phyloP scores from a whole-genome alignment of 2,113 vertebrate species.

The Seriola aureovittata region DNA sequence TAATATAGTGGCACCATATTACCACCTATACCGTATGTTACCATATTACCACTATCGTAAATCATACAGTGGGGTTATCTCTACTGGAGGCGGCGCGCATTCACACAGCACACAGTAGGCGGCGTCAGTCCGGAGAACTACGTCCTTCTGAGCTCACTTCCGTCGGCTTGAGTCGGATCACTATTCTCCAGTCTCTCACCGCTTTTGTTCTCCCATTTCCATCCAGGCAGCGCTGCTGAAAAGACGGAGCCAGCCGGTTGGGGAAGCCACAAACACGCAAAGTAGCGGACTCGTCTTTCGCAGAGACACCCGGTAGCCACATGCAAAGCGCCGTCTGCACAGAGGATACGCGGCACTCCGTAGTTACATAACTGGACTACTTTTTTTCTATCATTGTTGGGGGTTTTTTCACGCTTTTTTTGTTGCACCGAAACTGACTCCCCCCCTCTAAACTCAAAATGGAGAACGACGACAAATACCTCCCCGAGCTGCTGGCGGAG shows the following conservation, averaged over 20 bases:
- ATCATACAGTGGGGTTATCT: slow-evolving; percentile 23
- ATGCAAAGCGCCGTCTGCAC: slow-evolving; percentile 60
- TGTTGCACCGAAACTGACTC: slow-evolving; percentile 58
- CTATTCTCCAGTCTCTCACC: slow-evolving; percentile 43
- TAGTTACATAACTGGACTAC: slow-evolving; percentile 77
- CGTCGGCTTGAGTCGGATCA: slow-evolving; percentile 53
- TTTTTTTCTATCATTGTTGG: slow-evolving; percentile 56
- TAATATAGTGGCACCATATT: neutral
- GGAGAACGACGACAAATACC: slow-evolving; percentile 93
- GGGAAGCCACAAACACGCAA: slow-evolving; percentile 10
- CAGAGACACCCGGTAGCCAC: slow-evolving; percentile 50
- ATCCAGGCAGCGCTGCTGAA: slow-evolving; percentile 43
- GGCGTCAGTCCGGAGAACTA: slow-evolving; percentile 57
- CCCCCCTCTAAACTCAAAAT: slow-evolving; percentile 80
- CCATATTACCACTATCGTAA: neutral
- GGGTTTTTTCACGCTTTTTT: slow-evolving; percentile 25
- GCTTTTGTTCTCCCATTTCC: slow-evolving; percentile 82
- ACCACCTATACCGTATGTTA: neutral
- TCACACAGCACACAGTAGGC: slow-evolving; percentile 58
- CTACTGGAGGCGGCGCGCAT: slow-evolving; percentile 28
- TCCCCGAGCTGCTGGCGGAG: slow-evolving; percentile 94
- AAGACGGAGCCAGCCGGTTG: neutral
- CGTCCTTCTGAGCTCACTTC: slow-evolving; percentile 80
- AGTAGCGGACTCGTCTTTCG: slow-evolving; percentile 45
- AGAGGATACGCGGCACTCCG: slow-evolving; percentile 52